These are phyloP conservation scores for Timema cristinae DNA, from an alignment of 2,888 invertebrate species.

Conservation along the genomic window DNA sequence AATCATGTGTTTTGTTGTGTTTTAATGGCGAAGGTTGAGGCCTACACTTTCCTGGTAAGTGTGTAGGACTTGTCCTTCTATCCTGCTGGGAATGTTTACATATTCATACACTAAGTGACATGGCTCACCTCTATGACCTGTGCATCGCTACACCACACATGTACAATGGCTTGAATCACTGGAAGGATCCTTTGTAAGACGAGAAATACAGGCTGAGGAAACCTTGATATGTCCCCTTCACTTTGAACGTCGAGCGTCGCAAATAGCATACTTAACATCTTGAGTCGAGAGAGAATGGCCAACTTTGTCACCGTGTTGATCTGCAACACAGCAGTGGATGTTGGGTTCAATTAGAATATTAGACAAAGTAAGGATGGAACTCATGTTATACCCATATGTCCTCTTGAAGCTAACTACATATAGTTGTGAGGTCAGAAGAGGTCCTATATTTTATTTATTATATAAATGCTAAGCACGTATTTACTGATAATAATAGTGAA, in stretches of 20 bases:
- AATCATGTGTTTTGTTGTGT: too few relatives aligned
- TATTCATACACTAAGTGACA: too few relatives aligned
- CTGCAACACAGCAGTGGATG: constrained; percentile 38
- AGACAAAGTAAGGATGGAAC: too few relatives aligned
- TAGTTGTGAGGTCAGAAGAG: too few relatives aligned
- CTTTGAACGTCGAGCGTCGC: constrained; percentile 53
- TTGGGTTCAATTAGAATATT: too few relatives aligned
- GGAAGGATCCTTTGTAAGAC: constrained; percentile 60
- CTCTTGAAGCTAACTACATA: too few relatives aligned
- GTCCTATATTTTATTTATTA: neutral
- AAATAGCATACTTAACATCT: constrained; percentile 64
- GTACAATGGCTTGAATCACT: constrained; percentile 56
- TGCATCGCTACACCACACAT: constrained; percentile 59
- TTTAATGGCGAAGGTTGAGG: too few relatives aligned
- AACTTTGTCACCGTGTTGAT: constrained; percentile 49
- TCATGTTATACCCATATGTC: too few relatives aligned
- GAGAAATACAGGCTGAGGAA: constrained; percentile 53
- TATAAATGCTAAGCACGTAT: neutral
- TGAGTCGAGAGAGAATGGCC: constrained; percentile 58
- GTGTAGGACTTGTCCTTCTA: too few relatives aligned
- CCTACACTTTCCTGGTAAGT: too few relatives aligned
- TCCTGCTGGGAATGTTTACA: too few relatives aligned
- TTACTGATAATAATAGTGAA: too few relatives aligned
- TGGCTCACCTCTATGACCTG: constrained; percentile 58
- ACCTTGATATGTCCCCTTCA: constrained; percentile 43